Conservation (phyloP, 2,888 invertebrate species). For the Platypus cylindrus region DNA sequence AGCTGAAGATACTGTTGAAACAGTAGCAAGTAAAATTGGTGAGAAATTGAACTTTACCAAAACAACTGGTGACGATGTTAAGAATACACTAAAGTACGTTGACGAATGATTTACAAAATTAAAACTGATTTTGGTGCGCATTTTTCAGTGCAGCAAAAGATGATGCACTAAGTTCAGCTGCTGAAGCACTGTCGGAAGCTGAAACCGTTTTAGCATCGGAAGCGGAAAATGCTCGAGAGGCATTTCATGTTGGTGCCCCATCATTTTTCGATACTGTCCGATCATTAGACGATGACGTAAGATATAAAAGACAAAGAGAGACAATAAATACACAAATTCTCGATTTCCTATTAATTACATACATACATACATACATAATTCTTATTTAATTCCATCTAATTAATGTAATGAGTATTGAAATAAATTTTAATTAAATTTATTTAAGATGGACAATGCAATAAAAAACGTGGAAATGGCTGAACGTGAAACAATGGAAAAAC, state of each 20-base stretch:
- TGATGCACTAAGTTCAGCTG: conserved; percentile 4
- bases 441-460: conserved; percentile 4
- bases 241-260: conserved; percentile 12
- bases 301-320: too few relatives aligned
- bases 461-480: conserved; percentile 7
- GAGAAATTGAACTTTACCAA: conserved; percentile 26
- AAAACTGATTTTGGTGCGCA: conserved; percentile 20
- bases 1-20: conserved; percentile 28
- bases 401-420: too few relatives aligned
- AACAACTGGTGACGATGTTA: conserved; percentile 18
- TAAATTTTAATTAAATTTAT: conserved; percentile 1
- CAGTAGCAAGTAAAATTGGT: conserved; percentile 29
- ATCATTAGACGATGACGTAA: conserved; percentile 15
- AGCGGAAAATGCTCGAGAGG: conserved; percentile 21
- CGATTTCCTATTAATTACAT: too few relatives aligned
- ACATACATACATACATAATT: too few relatives aligned
- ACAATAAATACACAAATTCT: too few relatives aligned
- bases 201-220: conserved; percentile 30
- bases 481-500: conserved; percentile 2
- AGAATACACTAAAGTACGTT: too few relatives aligned
- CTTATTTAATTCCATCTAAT: too few relatives aligned
- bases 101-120: too few relatives aligned
- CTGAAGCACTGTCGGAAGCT: conserved; percentile 30
- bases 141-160: conserved; percentile 11
- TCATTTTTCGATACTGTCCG: conserved; percentile 19